Percentiles rank a stretch among this genome's conserved stretches.
Evolutionary conservation across 2,888 invertebrate species (phyloP).

Genomic region (Acronicta alni): DNA sequence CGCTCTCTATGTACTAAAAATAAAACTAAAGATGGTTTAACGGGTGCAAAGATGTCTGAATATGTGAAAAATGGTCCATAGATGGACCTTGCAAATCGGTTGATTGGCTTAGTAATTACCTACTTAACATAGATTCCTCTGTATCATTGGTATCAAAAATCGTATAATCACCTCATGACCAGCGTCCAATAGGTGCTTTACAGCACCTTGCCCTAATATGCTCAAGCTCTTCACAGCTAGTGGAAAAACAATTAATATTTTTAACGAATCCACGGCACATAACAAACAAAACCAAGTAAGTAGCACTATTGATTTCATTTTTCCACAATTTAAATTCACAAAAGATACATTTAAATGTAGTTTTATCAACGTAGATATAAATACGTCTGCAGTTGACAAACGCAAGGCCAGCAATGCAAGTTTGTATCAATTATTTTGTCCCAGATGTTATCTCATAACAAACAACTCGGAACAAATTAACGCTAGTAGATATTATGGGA

Average conservation of each 20-base stretch:
- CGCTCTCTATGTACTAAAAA: too few species aligned
- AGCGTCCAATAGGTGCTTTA: slow-evolving; percentile 58
- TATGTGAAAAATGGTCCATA: too few species aligned
- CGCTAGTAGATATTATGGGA: too few species aligned
- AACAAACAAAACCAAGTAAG: slow-evolving; percentile 12
- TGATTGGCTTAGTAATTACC: too few species aligned
- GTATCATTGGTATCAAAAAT: neutral
- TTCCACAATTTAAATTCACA: slow-evolving; percentile 9
- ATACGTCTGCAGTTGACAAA: slow-evolving; percentile 5
- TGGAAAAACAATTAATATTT: slow-evolving; percentile 58
- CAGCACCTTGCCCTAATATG: slow-evolving; percentile 58
- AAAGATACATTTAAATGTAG: neutral
- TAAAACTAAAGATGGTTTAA: too few species aligned
- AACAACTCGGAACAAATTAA: neutral
- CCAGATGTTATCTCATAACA: neutral
- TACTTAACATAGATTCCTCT: too few species aligned
- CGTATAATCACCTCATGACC: slow-evolving; percentile 63
- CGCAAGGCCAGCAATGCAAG: neutral
- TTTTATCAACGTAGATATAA: neutral
- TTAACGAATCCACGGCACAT: slow-evolving; percentile 45
- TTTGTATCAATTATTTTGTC: neutral
- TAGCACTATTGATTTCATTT: slow-evolving; percentile 40
- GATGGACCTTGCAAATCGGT: too few species aligned
- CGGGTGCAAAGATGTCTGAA: too few species aligned
- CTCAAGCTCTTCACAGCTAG: slow-evolving; percentile 59